These are phyloP conservation scores for Phataginus tricuspis DNA, from an alignment of 2,797 vertebrate genomes.

Conservation along the genomic window DNA sequence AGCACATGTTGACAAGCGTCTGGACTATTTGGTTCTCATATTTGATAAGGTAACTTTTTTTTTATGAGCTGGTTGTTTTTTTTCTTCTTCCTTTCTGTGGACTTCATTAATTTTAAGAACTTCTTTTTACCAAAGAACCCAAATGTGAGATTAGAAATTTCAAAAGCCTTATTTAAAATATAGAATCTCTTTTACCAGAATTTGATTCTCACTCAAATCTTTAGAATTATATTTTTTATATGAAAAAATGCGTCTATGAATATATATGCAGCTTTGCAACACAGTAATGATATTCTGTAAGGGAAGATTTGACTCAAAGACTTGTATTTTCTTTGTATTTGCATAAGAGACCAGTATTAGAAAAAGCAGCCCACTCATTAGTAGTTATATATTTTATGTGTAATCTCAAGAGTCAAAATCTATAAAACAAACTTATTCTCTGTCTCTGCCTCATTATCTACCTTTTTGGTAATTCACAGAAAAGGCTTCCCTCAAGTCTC, in stretches of 20 bases:
- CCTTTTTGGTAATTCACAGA: neutral
- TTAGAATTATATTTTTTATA: neutral
- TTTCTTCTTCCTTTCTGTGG: neutral
- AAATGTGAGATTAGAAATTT: neutral
- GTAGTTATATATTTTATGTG: neutral
- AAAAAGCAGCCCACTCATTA: neutral
- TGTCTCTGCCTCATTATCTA: neutral
- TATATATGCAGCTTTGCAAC: neutral
- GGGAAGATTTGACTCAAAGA: neutral
- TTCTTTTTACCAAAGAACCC: neutral
- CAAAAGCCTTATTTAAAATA: neutral
- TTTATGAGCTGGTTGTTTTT: neutral
- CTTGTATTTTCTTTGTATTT: neutral
- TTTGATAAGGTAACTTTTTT: neutral
- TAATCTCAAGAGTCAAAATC: neutral
- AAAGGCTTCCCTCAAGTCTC: neutral
- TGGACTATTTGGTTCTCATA: neutral
- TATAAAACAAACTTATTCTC: neutral
- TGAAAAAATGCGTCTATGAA: neutral
- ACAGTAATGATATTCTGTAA: neutral
- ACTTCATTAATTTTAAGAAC: constrained; percentile 19
- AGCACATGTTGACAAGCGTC: neutral
- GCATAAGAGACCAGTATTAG: neutral
- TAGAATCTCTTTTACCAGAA: neutral
- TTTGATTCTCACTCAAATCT: neutral